phyloP scores from a whole-genome alignment of 2,888 invertebrate species.

The Andrena chrysosceles region DNA sequence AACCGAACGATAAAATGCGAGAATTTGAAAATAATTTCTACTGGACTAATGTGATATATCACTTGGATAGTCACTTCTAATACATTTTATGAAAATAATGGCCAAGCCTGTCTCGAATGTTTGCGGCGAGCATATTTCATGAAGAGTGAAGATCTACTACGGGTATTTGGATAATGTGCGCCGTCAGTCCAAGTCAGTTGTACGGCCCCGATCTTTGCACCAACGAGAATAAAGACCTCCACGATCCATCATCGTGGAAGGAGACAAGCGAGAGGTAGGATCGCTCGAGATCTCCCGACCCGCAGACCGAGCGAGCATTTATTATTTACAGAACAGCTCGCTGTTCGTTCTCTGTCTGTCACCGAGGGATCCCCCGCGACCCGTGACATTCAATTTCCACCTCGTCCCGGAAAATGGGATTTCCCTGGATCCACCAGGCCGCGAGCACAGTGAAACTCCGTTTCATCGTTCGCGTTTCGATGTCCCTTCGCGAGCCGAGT shows the following conservation, averaged over 20 bases:
- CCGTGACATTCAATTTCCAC: constrained; percentile 55
- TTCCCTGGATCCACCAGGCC: constrained; percentile 14
- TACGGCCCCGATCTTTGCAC: too few species aligned
- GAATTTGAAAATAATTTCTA: too few species aligned
- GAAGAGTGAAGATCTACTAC: too few species aligned
- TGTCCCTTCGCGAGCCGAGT: not conserved
- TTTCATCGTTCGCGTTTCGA: not conserved
- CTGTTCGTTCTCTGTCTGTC: constrained; percentile 35
- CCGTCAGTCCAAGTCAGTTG: not conserved
- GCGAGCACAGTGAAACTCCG: not conserved
- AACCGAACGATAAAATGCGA: too few species aligned
- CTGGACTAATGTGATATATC: too few species aligned
- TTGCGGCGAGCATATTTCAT: too few species aligned
- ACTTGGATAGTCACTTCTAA: too few species aligned
- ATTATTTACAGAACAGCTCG: constrained; percentile 35
- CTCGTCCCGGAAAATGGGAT: constrained; percentile 38
- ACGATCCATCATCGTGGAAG: too few species aligned
- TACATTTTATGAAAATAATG: too few species aligned
- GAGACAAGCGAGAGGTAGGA: not conserved
- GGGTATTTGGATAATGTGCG: too few species aligned
- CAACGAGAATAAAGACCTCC: too few species aligned
- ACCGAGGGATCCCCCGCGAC: constrained; percentile 19
- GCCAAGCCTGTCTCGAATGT: too few species aligned
- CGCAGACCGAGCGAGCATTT: constrained; percentile 9
- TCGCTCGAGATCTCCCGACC: not conserved